Conservation (phyloP, 1,140 invertebrate genomes). For the Leptopilina boulardi region DNA sequence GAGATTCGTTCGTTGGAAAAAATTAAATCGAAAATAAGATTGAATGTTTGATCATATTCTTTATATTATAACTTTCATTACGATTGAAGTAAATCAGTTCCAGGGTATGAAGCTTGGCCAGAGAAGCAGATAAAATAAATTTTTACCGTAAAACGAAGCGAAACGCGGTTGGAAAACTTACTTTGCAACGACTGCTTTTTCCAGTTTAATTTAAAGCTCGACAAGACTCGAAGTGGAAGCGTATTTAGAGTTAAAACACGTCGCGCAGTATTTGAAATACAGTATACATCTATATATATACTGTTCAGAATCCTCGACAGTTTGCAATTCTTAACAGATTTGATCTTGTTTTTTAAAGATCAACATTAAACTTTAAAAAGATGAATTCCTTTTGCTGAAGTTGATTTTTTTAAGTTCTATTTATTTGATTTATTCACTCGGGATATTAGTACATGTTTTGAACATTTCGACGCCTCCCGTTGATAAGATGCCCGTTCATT, state of each 20-base stretch:
- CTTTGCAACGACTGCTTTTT: conserved; percentile 33
- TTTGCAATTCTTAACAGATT: conserved; percentile 14
- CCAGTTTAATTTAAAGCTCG: conserved; percentile 43
- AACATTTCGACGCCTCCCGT: too few relatives aligned
- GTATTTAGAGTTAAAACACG: conserved; percentile 28
- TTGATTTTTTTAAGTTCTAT: not conserved
- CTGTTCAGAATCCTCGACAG: not conserved
- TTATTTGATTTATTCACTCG: not conserved
- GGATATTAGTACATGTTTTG: too few relatives aligned
- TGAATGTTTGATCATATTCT: not conserved
- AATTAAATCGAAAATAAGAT: not conserved
- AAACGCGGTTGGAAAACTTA: conserved; percentile 35
- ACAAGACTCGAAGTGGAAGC: conserved; percentile 36
- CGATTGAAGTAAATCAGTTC: conserved; percentile 44
- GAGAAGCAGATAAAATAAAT: conserved; percentile 44
- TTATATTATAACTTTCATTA: conserved; percentile 44
- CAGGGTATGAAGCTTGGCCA: conserved; percentile 24
- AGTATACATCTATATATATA: not conserved
- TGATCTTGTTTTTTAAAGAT: conserved; percentile 11
- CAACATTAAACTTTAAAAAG: not conserved
- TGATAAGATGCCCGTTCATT: too few relatives aligned
- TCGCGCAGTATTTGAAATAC: conserved; percentile 5
- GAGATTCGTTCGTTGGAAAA: not conserved
- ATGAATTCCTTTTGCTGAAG: not conserved
- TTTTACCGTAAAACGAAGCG: conserved; percentile 31